phyloP scores from a whole-genome alignment of 2,797 vertebrate genomes.

The Hydrocynus forskahlii region DNA sequence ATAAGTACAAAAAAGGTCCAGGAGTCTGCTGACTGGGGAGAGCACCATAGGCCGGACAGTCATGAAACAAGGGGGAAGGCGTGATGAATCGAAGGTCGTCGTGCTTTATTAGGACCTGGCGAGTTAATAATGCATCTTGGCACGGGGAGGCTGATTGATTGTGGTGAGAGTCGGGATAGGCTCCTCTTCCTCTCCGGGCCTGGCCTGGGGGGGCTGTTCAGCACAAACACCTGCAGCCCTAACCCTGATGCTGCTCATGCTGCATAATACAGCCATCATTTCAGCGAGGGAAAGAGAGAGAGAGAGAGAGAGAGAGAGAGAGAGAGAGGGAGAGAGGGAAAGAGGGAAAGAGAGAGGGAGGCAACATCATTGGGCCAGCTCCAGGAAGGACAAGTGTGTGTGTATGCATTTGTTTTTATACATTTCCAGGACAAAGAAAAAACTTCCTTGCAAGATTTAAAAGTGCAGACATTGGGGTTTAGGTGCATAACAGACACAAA shows the following conservation, averaged over 20 bases:
- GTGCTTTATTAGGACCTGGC: conserved; percentile 69
- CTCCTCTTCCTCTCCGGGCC: conserved; percentile 50
- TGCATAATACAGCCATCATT: conserved; percentile 70
- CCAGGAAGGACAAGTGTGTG: conserved; percentile 65
- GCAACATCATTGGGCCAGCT: conserved; percentile 60
- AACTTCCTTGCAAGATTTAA: too few species aligned
- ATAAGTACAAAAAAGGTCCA: conserved; percentile 27
- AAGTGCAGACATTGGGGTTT: too few species aligned
- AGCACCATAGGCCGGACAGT: conserved; percentile 11
- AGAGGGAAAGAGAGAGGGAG: conserved; percentile 61
- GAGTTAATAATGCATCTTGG: conserved; percentile 78
- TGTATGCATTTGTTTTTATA: conserved; percentile 5
- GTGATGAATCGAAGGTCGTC: conserved; percentile 68
- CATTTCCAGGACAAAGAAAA: neutral
- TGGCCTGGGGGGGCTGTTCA: conserved; percentile 53
- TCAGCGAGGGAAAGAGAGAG: conserved; percentile 71
- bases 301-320: conserved; percentile 67
- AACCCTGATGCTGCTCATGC: conserved; percentile 60
- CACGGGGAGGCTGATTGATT: conserved; percentile 77
- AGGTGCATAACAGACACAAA: too few species aligned
- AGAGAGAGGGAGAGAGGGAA: conserved; percentile 68
- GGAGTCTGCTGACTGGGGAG: conserved; percentile 31
- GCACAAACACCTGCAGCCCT: conserved; percentile 73
- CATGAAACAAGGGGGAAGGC: conserved; percentile 39
- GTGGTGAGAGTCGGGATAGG: conserved; percentile 63